Base-by-base conservation (phyloP, 1,140 invertebrate genomes). In the Saccostrea echinata region DNA sequence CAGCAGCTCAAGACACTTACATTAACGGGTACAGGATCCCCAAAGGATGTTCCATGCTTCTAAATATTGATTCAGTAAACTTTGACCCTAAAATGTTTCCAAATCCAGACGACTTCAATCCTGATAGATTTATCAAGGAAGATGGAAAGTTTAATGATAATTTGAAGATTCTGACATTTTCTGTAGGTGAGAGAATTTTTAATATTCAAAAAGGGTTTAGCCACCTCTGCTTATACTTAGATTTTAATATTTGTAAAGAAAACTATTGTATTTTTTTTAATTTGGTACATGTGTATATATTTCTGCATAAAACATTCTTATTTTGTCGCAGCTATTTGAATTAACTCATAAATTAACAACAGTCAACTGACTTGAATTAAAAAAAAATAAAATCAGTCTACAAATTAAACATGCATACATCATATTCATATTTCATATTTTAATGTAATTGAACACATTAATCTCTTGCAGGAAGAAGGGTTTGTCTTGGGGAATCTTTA, bases 61-160 rank as follows among this genome's bases (percentile, higher is more conserved):
- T 92, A 1, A 94, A 94, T 84, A 84, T 93, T 13, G 91, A 92
- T 61, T 90, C 88, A 18, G 91, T 92, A 18, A 88, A 91, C 21
- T 90, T 89, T 33, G 94, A 95, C 88, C 91, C 91, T 4, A 83
- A 90, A 9, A 3, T 91, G 0, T 97, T 97, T 97, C 95, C 95
- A 1, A 96, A 97, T 93, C 97, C 97, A 0, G 95, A 97, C 68
- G 95, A 95, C 33, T 97, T 97, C 89, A 94, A 96, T 0, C 97
- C 97, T 0, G 96, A 97, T 90, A 94, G 97, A 84, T 95, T 95
- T 90, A 88, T 96, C 27, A 90, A 91, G n/a, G 90, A 86, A 18
- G 82, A 90, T 53, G 89, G 89, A 4, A 88, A 89, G 57, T n/a
- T 88, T 18, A 84, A 55, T 1, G 76, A 33, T 33, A 82, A 27